Evolutionary conservation across 2,113 vertebrate species (phyloP), one percentile per base, ranked within the genome.

Genomic region (Onychorhynchus coronatus): DNA sequence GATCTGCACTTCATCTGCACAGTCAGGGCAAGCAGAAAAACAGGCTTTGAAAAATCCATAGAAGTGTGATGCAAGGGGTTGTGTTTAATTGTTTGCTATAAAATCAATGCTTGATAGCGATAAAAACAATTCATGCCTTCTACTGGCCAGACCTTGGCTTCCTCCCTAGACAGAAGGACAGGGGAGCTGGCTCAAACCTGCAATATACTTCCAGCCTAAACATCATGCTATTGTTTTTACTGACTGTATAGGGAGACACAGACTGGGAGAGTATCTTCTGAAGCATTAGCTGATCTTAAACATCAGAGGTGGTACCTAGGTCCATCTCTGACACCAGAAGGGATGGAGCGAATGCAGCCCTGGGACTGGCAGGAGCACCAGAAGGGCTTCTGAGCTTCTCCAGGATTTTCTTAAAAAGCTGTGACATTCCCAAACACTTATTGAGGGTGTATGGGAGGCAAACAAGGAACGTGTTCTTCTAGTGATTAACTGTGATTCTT

Each of bases 201-300:
- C 11, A 42, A 5, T 23, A 11, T 24, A 24, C 11, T 44, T 75
- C 30, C 59, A 67, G 22, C 15, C 24, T 20, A 49, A 72, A 24
- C 14, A 58, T 35, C 7, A 11, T 5, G 11, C 63, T 67, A 21
- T 9, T 8, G 33, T 39, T 28, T 12, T 62, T 44, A 44, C 27
- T 62, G 35, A 17, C 33, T 78, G 13, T 11, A 5, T 3, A 56
- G 56, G 19, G 35, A 75, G 37, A 59, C 37, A 31, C 33, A 52
- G 30, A 55, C 0, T 49, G 42, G 14, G 22, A 55, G 11, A 55
- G 3, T 8, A 33, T 41, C 2, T 2, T 35, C 35, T 0, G 3
- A 59, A 77, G 30, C n/a, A 19, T 31, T 28, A 41, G 8, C 4
- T 59, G 49, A 63, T 55, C 70, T 52, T 31, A 14, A 17, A 22